Conservation (phyloP, 1,140 invertebrate species). For the Plutomurus gul region DNA sequence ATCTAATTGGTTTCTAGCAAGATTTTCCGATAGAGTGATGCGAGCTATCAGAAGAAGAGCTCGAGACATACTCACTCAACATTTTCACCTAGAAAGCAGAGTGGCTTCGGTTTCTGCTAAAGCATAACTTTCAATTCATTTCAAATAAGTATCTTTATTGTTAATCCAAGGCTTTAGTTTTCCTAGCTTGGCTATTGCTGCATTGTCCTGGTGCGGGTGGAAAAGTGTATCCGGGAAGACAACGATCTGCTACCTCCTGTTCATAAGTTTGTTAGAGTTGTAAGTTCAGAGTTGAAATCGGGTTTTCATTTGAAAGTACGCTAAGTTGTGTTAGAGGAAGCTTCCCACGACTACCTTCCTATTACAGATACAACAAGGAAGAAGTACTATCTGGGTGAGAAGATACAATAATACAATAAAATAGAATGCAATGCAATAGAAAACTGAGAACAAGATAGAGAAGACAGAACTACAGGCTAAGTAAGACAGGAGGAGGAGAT, state of each 20-base stretch:
- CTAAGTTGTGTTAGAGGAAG: background rate
- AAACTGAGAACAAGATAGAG: background rate
- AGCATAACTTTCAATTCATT: conserved; percentile 11
- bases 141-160: background rate
- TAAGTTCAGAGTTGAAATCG: conserved; percentile 27
- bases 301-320: background rate
- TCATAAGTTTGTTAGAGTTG: conserved; percentile 6
- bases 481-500: conserved; percentile 1
- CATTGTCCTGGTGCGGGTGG: no score
- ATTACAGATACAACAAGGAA: background rate
- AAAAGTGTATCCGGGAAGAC: no score
- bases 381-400: background rate
- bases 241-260: background rate
- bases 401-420: background rate
- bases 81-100: no score
- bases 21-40: no score
- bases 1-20: no score
- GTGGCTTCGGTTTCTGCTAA: no score
- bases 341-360: background rate
- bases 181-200: background rate
- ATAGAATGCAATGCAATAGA: conserved; percentile 1
- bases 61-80: no score
- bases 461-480: background rate
- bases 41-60: no score
- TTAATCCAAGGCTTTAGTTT: background rate